Evolutionary conservation across 2,888 invertebrate genomes (phyloP), one percentile per base, ranked within the genome.

Genomic region (Diarsia rubi): DNA sequence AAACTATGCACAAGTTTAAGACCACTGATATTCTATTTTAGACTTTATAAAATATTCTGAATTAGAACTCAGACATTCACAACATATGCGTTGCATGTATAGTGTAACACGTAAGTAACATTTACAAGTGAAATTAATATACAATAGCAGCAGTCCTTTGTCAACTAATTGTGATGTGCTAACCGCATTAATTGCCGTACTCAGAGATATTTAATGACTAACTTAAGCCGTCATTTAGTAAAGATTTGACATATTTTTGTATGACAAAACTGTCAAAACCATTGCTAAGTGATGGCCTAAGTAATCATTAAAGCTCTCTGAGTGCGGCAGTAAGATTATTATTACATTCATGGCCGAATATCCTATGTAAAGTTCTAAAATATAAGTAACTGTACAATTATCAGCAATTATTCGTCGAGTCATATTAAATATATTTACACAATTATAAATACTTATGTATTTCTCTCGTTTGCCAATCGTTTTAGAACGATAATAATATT

Each of bases 1-100:
- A 97, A 97, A 97, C 97, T 97, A 97, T 97, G 96, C 97, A 97
- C 97, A 97, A 97, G 92, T 96, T 93, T 94, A 95, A 94, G 96
- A 95, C 95, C 95, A 94, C 93, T 93, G 95, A 92, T 92, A 92
- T 93, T 92, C 89, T 91, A 92, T 92, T 92, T 92, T 90, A 92
- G 91, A 93, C 90, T 94, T 91, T 90, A 94, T 94, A 95, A 93
- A 94, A 94, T 85, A 86, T 88, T 94, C 90, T 90, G 91, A 92
- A 92, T 92, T 93, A 92, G 92, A 94, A 92, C 90, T 90, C 83
- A 86, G 71, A 86, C 87, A 89, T 89, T 90, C 90, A 89, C 91
- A 93, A 92, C 90, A 59, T 69, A 79, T 73, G 81, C 65, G 79
- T 79, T 77, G 77, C 70, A 74, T 74, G 63, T 75, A 31, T 52